Percentiles rank a stretch among this genome's conserved stretches.
These are phyloP conservation scores for Drosophila orosa DNA, from an alignment of 1,140 invertebrate species.

Conservation along the genomic window DNA sequence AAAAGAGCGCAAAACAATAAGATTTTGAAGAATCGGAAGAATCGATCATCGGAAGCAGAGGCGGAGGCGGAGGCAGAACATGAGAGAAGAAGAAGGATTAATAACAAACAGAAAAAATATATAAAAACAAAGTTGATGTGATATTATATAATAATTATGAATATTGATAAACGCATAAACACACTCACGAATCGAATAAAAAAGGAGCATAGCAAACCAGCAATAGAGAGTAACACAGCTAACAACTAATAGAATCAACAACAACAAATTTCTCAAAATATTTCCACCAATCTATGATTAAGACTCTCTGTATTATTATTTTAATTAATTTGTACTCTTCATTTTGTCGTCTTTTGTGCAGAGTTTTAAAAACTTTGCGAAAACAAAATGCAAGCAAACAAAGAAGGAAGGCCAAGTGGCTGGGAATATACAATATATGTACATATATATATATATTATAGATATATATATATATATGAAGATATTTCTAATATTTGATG, in stretches of 20 bases:
- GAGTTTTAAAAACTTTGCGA: constrained; percentile 72
- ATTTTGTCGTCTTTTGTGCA: constrained; percentile 39
- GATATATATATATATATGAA: constrained; percentile 51
- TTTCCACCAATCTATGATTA: constrained; percentile 58
- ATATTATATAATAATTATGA: constrained; percentile 84
- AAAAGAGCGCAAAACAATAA: constrained; percentile 69
- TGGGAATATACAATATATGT: constrained; percentile 44
- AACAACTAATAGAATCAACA: constrained; percentile 41
- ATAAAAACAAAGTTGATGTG: constrained; percentile 84
- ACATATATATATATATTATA: constrained; percentile 44
- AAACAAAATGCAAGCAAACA: neutral
- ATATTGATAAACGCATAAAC: constrained; percentile 62
- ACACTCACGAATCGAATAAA: constrained; percentile 32
- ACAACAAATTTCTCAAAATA: constrained; percentile 51
- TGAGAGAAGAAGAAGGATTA: constrained; percentile 38
- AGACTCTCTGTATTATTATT: constrained; percentile 62
- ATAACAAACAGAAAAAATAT: constrained; percentile 60
- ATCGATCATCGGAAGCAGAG: constrained; percentile 24
- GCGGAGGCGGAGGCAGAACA: constrained; percentile 12
- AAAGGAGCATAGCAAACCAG: constrained; percentile 20
- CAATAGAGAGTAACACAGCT: constrained; percentile 20
- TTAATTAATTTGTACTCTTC: constrained; percentile 42
- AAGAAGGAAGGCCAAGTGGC: constrained; percentile 21
- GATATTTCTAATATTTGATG: constrained; percentile 77
- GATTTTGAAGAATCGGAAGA: constrained; percentile 20